These are phyloP conservation scores for Ardeotis arabs DNA, from an alignment of 2,113 vertebrate genomes.

Conservation along the genomic window DNA sequence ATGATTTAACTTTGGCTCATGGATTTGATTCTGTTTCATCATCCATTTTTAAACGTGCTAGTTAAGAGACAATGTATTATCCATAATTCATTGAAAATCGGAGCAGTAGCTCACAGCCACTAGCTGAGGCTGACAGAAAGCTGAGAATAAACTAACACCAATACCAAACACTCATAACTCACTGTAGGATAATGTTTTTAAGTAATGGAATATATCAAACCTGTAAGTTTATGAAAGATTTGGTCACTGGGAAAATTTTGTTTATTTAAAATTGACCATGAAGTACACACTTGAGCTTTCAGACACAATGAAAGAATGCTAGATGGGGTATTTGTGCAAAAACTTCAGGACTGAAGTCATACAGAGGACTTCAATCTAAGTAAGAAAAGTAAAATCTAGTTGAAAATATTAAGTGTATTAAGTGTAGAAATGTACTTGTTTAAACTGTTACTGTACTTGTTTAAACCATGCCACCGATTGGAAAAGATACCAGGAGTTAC, in stretches of 20 bases:
- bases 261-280: background rate
- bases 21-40: background rate
- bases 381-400: background rate
- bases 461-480: background rate
- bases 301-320: background rate
- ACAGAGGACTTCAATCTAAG: background rate
- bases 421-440: background rate
- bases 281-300: background rate
- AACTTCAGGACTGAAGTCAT: rapidly evolving
- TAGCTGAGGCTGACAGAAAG: background rate
- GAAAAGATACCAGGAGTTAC: background rate
- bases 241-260: background rate
- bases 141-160: background rate
- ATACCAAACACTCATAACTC: background rate
- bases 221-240: background rate
- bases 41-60: background rate
- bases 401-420: background rate
- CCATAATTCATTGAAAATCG: background rate
- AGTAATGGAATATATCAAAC: background rate
- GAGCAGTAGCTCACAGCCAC: background rate
- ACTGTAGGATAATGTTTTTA: background rate
- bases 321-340: background rate
- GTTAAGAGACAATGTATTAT: background rate
- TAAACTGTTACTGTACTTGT: background rate
- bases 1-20: background rate